These are phyloP conservation scores for Galleria mellonella DNA, from an alignment of 1,140 invertebrate species.

Conservation along the genomic window DNA sequence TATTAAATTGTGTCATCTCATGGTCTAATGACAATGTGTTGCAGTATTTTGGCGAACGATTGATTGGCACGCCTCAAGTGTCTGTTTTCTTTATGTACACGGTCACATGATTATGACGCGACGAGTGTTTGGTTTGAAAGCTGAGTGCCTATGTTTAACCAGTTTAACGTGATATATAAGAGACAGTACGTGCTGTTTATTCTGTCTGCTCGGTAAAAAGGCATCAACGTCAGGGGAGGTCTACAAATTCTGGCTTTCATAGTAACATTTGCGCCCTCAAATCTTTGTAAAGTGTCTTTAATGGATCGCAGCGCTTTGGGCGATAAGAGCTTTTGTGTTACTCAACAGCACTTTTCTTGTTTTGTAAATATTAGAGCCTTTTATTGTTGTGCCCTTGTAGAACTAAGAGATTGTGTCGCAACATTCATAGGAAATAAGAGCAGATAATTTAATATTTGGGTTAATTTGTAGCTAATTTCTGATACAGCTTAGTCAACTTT, in stretches of 20 bases:
- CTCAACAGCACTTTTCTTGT: constrained; percentile 57
- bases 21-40: too few species aligned
- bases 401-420: too few species aligned
- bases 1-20: too few species aligned
- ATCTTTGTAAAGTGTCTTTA: constrained; percentile 64
- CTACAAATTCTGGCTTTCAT: constrained; percentile 31
- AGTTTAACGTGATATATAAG: constrained; percentile 27
- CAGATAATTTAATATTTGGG: too few species aligned
- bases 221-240: constrained; percentile 16
- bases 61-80: constrained; percentile 17
- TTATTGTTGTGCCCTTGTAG: constrained; percentile 39
- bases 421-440: too few species aligned
- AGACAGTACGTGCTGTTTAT: constrained; percentile 1
- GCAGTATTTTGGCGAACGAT: too few species aligned
- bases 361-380: constrained; percentile 56
- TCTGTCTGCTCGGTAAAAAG: constrained; percentile 6
- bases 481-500: too few species aligned
- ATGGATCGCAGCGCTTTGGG: constrained; percentile 49
- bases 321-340: constrained; percentile 57
- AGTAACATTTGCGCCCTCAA: constrained; percentile 44
- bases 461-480: too few species aligned
- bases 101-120: constrained; percentile 42
- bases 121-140: constrained; percentile 32
- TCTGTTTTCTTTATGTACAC: constrained; percentile 14
- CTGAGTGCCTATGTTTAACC: constrained; percentile 28